Evolutionary conservation across 2,888 invertebrate genomes (phyloP), one percentile per base, ranked within the genome.

Genomic region (Lissonota sp.): DNA sequence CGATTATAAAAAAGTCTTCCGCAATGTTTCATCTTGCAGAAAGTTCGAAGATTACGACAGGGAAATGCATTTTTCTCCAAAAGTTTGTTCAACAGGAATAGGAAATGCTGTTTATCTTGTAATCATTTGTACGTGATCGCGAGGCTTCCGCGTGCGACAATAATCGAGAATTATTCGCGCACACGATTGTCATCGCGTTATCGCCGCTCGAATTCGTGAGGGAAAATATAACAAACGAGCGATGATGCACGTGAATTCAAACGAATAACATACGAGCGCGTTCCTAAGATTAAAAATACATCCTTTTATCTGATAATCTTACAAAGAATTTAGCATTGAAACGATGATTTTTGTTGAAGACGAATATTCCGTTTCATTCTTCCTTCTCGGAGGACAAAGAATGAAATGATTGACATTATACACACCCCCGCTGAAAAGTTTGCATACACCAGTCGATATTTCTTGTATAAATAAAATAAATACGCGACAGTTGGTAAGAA

Each of bases 111-210:
- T 53, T 53, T 53, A 7, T 14, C 53, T 16, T 53, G 26, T 26
- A 7, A 12, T 53, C 6, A 53, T 8, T 46, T 10, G 71, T 72
- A 74, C 74, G 74, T 74, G 74, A 66, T 74, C 46, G 16, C 5
- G 39, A 49, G 49, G 49, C 8, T 40, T 39, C 44, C n/a, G 5
- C 44, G 58, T 58, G 57, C 26, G 44, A 8, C 26, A 73, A 8
- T 26, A 26, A 26, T 26, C 26, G 26, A 26, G 8, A 37, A 44
- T 55, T n/a, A 55, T 46, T 64, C 44, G 46, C 12, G 37, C 26
- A 6, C 46, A 46, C 14, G 37, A 44, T 26, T 26, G 44, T 44
- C 42, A 55, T 57, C 53, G 37, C 26, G 12, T 51, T 78, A 62
- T 67, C 26, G 40, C 44, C 10, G 6, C 14, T 44, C 14, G n/a